These are phyloP conservation scores for Diaprepes abbreviatus DNA, from an alignment of 2,888 invertebrate species.

Conservation along the genomic window DNA sequence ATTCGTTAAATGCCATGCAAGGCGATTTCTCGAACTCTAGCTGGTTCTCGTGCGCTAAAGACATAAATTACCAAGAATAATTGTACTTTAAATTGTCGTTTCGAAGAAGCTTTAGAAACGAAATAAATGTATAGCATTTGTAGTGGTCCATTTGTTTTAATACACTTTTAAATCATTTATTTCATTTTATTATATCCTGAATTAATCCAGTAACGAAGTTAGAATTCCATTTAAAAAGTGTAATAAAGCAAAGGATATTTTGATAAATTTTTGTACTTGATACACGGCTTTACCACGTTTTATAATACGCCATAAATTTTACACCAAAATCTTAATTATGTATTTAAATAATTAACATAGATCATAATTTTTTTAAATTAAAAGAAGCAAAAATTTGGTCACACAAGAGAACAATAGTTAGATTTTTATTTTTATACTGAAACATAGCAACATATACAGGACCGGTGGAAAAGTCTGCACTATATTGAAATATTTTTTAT, in stretches of 20 bases:
- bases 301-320: too few species aligned
- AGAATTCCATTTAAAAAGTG: background rate
- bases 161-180: background rate
- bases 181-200: background rate
- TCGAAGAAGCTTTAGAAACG: too few species aligned
- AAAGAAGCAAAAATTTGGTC: too few species aligned
- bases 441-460: too few species aligned
- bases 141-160: background rate
- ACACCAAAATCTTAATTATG: too few species aligned
- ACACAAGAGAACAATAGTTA: too few species aligned
- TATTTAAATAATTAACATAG: too few species aligned
- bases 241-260: background rate
- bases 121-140: background rate
- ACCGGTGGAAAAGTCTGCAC: too few species aligned
- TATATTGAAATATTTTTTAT: too few species aligned
- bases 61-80: background rate
- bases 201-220: background rate
- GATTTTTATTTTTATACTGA: too few species aligned
- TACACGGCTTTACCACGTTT: background rate
- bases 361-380: too few species aligned
- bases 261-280: background rate
- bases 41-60: conserved; percentile 12
- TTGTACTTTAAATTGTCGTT: too few species aligned
- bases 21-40: conserved; percentile 1
- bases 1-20: conserved; percentile 28